Evolutionary conservation across 1,140 invertebrate genomes (phyloP).

Genomic region (Micrasema minimum): DNA sequence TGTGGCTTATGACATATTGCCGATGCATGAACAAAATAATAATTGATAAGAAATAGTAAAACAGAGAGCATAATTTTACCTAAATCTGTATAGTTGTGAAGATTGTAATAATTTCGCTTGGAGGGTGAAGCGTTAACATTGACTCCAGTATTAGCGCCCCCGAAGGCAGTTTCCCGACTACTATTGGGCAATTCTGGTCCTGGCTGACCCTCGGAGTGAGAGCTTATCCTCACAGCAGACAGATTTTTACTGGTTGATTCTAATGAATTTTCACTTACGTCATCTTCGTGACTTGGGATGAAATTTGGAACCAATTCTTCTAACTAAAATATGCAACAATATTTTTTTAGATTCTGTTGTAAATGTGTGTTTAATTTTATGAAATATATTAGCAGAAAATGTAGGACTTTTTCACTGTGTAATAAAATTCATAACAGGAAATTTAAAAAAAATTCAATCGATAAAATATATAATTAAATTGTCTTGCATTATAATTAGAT

Average conservation of each 20-base stretch:
- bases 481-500: neutral
- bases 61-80: conserved; percentile 31
- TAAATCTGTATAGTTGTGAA: conserved; percentile 49
- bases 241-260: conserved; percentile 8
- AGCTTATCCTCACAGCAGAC: conserved; percentile 4
- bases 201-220: neutral
- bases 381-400: too few species aligned
- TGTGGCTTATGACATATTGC: too few species aligned
- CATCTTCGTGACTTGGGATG: conserved; percentile 2
- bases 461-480: neutral
- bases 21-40: too few species aligned
- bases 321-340: conserved; percentile 28
- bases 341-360: too few species aligned
- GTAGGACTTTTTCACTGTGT: too few species aligned
- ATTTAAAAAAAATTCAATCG: neutral
- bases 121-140: conserved; percentile 53
- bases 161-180: conserved; percentile 44
- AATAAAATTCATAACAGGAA: neutral
- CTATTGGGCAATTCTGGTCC: conserved; percentile 45
- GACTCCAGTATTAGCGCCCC: conserved; percentile 38
- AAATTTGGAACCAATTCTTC: conserved; percentile 17
- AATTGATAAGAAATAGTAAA: too few species aligned
- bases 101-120: conserved; percentile 52
- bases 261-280: conserved; percentile 5
- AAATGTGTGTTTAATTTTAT: too few species aligned